Conservation (phyloP, 1,140 invertebrate species). For the Drosophila quadrilineata region DNA sequence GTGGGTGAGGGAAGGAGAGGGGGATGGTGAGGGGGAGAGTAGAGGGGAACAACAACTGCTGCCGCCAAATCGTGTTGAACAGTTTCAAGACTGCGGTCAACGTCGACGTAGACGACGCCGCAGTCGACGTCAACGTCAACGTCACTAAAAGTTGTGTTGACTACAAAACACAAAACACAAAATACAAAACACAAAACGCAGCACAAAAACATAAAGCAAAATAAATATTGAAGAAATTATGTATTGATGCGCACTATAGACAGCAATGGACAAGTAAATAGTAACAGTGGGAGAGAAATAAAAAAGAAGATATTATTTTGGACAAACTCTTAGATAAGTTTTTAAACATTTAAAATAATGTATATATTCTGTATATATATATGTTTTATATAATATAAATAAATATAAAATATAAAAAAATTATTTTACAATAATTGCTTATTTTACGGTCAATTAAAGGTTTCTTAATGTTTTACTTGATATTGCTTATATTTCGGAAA, state of each 20-base stretch:
- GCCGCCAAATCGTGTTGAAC: constrained; percentile 53
- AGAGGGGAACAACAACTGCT: constrained; percentile 9
- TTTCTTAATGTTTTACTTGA: too few species aligned
- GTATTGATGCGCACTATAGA: constrained; percentile 62
- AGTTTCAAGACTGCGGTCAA: constrained; percentile 59
- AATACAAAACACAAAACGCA: constrained; percentile 54
- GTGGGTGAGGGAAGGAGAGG: too few species aligned
- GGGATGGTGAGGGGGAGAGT: not conserved
- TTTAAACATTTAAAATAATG: too few species aligned
- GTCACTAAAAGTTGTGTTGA: constrained; percentile 15
- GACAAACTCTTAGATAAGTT: too few species aligned
- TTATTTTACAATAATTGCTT: too few species aligned
- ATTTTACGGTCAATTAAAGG: too few species aligned
- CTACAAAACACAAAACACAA: constrained; percentile 35
- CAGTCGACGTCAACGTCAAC: constrained; percentile 15
- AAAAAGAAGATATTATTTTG: too few species aligned
- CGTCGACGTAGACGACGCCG: constrained; percentile 18
- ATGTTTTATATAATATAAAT: too few species aligned
- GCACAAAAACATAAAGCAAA: constrained; percentile 53
- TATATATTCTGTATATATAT: too few species aligned
- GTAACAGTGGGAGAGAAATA: not conserved
- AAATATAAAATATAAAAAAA: too few species aligned
- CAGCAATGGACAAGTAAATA: constrained; percentile 14
- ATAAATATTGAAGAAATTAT: constrained; percentile 73
- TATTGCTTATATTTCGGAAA: not conserved